These are phyloP conservation scores for Schizopygopsis pylzovi DNA, from an alignment of 2,797 vertebrate genomes.

Conservation along the genomic window DNA sequence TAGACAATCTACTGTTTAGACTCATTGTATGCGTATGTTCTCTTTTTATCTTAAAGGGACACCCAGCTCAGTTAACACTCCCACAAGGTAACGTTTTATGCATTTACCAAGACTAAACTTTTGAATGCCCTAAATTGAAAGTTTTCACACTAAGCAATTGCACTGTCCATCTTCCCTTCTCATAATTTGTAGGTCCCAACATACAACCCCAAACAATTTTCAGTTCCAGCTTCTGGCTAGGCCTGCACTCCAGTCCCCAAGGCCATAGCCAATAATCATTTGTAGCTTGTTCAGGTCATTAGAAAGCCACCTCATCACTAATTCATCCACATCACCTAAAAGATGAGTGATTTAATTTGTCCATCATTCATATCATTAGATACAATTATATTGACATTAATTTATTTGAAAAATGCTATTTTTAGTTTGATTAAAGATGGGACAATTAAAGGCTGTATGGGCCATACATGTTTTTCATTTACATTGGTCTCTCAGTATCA, in stretches of 20 bases:
- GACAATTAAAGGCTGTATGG: slow-evolving; percentile 52
- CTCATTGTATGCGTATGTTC: not conserved
- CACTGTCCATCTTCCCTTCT: not conserved
- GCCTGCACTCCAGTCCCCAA: slow-evolving; percentile 70
- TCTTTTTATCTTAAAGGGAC: slow-evolving; percentile 68
- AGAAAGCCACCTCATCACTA: not conserved
- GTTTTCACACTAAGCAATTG: not conserved
- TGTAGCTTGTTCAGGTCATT: not conserved
- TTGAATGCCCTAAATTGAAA: not conserved
- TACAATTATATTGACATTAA: not conserved
- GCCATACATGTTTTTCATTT: not conserved
- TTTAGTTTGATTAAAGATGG: slow-evolving; percentile 38
- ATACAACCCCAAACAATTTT: slow-evolving; percentile 69
- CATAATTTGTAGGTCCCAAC: slow-evolving; percentile 63
- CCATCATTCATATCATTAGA: not conserved
- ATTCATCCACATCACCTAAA: not conserved
- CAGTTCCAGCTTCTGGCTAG: slow-evolving; percentile 68
- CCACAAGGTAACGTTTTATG: slow-evolving; percentile 68
- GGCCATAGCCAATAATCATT: slow-evolving; percentile 48
- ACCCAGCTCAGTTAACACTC: slow-evolving; percentile 64
- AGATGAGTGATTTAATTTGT: not conserved
- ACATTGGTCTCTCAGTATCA: not conserved
- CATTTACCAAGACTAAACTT: not conserved
- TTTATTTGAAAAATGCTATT: slow-evolving; percentile 33
- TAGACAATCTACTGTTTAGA: slow-evolving; percentile 6